These are phyloP conservation scores for Sardina pilchardus DNA, from an alignment of 2,113 vertebrate species.

Conservation along the genomic window DNA sequence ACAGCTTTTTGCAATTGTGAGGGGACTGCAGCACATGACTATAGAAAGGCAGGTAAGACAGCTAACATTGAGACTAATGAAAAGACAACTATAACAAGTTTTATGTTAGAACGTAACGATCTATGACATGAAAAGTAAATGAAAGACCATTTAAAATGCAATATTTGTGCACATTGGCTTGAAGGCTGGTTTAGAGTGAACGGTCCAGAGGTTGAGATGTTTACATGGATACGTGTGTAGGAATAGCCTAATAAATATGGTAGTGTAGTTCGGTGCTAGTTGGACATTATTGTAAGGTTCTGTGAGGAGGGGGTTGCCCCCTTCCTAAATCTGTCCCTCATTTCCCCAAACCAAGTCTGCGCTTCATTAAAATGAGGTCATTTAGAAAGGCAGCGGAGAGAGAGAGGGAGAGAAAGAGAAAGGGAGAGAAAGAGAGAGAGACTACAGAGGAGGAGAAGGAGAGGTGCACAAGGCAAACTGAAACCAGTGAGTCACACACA, in stretches of 20 bases:
- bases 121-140: not conserved
- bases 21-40: not conserved
- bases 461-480: slow-evolving; percentile 45
- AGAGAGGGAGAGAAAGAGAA: slow-evolving; percentile 24
- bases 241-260: not conserved
- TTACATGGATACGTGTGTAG: not conserved
- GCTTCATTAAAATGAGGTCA: slow-evolving; percentile 66
- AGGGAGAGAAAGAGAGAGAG: not conserved
- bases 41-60: not conserved
- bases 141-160: not conserved
- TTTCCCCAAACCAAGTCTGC: slow-evolving; percentile 47
- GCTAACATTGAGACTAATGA: not conserved
- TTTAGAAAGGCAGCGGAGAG: slow-evolving; percentile 50
- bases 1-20: not conserved
- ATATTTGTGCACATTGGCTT: not conserved
- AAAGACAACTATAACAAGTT: not conserved
- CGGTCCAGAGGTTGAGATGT: not conserved
- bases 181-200: not conserved
- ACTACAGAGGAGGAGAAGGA: slow-evolving; percentile 17
- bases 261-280: slow-evolving; percentile 8
- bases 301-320: slow-evolving; percentile 39
- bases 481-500: slow-evolving; percentile 61
- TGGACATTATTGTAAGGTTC: slow-evolving; percentile 34
- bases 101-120: not conserved
- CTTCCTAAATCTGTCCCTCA: slow-evolving; percentile 23